phyloP scores from a whole-genome alignment of 2,113 vertebrate species.

The Rattus rattus region DNA sequence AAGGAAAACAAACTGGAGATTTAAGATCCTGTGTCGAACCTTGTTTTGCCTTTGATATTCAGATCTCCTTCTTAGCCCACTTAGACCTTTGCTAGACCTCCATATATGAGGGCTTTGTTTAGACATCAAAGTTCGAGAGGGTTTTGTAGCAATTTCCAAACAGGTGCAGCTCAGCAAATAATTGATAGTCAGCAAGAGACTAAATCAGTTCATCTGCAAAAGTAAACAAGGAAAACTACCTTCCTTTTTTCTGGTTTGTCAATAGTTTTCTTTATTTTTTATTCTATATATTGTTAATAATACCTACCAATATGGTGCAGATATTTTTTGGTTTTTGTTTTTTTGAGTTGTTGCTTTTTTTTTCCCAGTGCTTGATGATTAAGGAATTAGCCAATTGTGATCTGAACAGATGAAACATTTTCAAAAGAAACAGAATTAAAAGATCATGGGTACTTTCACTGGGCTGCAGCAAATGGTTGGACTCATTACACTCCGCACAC shows the following conservation, averaged over 20 bases:
- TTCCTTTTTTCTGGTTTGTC: background rate
- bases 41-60: slow-evolving; percentile 67
- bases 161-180: background rate
- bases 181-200: background rate
- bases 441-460: background rate
- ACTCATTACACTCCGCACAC: background rate
- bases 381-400: slow-evolving; percentile 8
- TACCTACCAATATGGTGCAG: rapidly evolving
- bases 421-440: background rate
- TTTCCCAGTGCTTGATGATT: background rate
- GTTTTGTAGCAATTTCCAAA: slow-evolving; percentile 50
- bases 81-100: slow-evolving; percentile 41
- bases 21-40: background rate
- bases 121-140: slow-evolving; percentile 57
- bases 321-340: background rate
- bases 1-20: slow-evolving; percentile 1
- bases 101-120: slow-evolving; percentile 71
- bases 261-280: background rate
- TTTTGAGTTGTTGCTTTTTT: no score
- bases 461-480: background rate
- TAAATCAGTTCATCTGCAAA: background rate
- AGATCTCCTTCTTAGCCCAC: slow-evolving; percentile 61
- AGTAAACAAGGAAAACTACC: background rate
- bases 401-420: slow-evolving; percentile 3
- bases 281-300: background rate